Percentiles rank a stretch among this genome's conserved stretches.
These are phyloP conservation scores for Nasonia giraulti DNA, from an alignment of 1,140 invertebrate genomes.

Conservation along the genomic window DNA sequence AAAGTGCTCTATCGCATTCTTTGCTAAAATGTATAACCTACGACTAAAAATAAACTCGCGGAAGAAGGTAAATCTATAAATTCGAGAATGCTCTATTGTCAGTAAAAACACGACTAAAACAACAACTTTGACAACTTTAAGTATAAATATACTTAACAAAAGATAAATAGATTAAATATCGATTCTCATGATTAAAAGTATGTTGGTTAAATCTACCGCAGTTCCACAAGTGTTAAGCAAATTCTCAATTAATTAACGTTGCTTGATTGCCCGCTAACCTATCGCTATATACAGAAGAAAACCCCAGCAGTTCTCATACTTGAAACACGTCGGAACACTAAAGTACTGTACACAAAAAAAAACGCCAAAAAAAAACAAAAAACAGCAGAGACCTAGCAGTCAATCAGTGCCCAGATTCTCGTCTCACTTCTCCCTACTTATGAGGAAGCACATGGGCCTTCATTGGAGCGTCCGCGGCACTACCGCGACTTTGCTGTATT, in stretches of 20 bases:
- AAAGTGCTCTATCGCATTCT: neutral
- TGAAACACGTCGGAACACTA: constrained; percentile 30
- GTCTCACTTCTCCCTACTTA: neutral
- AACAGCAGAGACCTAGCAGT: constrained; percentile 2
- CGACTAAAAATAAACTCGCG: constrained; percentile 16
- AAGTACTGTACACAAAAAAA: neutral
- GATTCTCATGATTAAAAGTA: neutral
- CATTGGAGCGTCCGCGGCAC: constrained; percentile 64
- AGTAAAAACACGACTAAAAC: constrained; percentile 25
- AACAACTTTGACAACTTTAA: constrained; percentile 32
- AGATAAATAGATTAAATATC: neutral
- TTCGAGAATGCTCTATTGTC: constrained; percentile 13
- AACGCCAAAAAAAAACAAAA: constrained; percentile 20
- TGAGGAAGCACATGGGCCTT: constrained; percentile 38
- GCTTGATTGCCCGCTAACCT: neutral
- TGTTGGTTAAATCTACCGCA: neutral
- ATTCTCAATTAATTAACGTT: neutral
- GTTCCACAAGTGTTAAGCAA: neutral
- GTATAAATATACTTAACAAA: constrained; percentile 13
- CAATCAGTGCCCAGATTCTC: constrained; percentile 42
- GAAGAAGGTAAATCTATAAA: constrained; percentile 27
- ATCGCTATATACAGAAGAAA: neutral
- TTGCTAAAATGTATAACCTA: neutral
- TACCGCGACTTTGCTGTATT: constrained; percentile 68
- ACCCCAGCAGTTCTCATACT: constrained; percentile 23